Base-by-base conservation (phyloP, 1,140 invertebrate genomes). In the Plectus sambesii region DNA sequence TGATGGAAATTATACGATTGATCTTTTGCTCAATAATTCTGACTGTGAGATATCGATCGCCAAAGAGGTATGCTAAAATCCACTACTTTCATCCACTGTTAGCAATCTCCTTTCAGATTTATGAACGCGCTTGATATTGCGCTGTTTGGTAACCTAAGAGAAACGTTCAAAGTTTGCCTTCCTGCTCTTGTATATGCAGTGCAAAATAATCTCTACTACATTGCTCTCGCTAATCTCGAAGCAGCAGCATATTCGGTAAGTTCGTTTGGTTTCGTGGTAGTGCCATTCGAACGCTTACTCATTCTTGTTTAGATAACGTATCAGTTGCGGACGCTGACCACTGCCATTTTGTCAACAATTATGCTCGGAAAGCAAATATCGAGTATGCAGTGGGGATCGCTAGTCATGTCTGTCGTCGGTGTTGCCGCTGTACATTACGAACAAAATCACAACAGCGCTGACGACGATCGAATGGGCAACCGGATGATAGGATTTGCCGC, bases 311-410 rank as follows among this genome's bases (percentile, higher is more conserved):
- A 68, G 64, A 61, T 68, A 3, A 29, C 51, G 35, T 66, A 66
- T 47, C 63, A 66, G 45, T 53, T 66, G 49, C 68, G 68, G 45
- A 66, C 68, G 23, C 53, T 66, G 22, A 68, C 63, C 15, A 66
- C 63, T 12, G 63, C 63, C 5, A 22, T 68, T 0, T 47, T 68
- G 40, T 49, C 66, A 26, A 44, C 52, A 19, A 36, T 65, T 24
- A 23, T 66, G 22, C 55, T 66, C 22, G 47, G 47, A 15, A 55
- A 53, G 36, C 29, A 42, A 29, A 46, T 63, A 12, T 62, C 59
- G 2, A 17, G 17, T 19, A 53, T 49, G 8, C 61, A 63, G 42
- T 63, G 61, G 63, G 41, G 56, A 29, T 54, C 58, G 5, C 30
- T 62, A 19, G 42, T 56, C 23, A 8, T 64, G n/a, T 35, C 62